Evolutionary conservation across 2,888 invertebrate genomes (phyloP).

Genomic region (Caenorhabditis sp.): DNA sequence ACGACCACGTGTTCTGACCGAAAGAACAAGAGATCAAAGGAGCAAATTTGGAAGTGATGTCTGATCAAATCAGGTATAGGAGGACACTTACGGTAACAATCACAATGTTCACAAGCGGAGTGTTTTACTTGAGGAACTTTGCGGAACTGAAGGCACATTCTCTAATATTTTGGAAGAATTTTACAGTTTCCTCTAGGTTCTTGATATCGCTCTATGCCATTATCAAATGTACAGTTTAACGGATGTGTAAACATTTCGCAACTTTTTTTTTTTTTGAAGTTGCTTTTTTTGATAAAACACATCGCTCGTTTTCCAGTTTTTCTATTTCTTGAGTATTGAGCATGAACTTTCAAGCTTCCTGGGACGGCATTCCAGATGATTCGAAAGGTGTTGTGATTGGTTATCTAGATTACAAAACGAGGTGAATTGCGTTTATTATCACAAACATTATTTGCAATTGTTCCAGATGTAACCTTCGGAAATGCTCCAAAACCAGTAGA

Average conservation of each 20-base stretch:
- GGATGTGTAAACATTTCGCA: conserved; percentile 8
- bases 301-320: not conserved
- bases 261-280: not conserved
- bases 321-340: not conserved
- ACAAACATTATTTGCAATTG: not conserved
- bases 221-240: not conserved
- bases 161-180: not conserved
- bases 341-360: not conserved
- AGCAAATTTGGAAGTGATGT: not conserved
- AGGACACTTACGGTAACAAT: too few relatives aligned
- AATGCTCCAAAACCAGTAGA: not conserved
- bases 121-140: too few relatives aligned
- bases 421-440: not conserved
- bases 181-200: too few relatives aligned
- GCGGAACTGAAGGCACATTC: too few relatives aligned
- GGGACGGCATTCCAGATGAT: not conserved
- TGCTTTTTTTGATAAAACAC: not conserved
- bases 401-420: conserved; percentile 1
- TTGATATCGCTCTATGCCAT: too few relatives aligned
- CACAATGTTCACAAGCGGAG: too few relatives aligned
- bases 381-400: not conserved
- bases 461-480: conserved; percentile 1
- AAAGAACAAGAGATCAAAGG: not conserved
- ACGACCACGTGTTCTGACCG: not conserved
- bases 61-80: too few relatives aligned